Conservation (phyloP, 92 coral and sea anemone species). For the Paragorgia papillata region DNA sequence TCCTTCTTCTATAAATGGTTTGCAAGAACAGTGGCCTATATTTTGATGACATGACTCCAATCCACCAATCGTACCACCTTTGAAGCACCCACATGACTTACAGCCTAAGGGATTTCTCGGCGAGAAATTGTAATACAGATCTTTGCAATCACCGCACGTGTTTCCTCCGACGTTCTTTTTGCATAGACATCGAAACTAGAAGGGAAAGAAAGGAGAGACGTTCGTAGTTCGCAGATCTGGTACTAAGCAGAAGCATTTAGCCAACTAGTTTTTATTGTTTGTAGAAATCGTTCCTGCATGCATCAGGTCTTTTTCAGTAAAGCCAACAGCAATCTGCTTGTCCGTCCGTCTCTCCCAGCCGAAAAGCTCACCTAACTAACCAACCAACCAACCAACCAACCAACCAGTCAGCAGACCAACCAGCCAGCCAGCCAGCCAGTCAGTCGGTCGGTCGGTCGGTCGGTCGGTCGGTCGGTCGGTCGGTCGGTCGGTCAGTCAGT, state of each 20-base stretch:
- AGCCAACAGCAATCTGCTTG: neutral
- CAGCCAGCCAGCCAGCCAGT: no score
- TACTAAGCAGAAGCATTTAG: no score
- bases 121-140: slow-evolving; percentile 74
- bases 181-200: slow-evolving; percentile 72
- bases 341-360: no score
- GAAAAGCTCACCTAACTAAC: no score
- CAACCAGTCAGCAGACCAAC: no score
- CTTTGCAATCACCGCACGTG: slow-evolving; percentile 75
- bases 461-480: no score
- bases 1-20: slow-evolving; percentile 70
- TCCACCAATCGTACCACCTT: slow-evolving; percentile 76
- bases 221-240: neutral
- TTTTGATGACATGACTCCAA: slow-evolving; percentile 71
- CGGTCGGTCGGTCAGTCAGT: no score
- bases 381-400: no score
- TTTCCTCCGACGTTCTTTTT: slow-evolving; percentile 74
- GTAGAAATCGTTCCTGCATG: no score
- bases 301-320: no score
- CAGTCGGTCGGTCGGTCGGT: no score
- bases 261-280: no score
- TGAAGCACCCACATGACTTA: slow-evolving; percentile 71
- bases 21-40: slow-evolving; percentile 80
- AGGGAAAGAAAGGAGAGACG: neutral
- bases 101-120: slow-evolving; percentile 77